Evolutionary conservation across 64 coral and sea anemone genomes (phyloP).

Genomic region (Catalaphyllia jardinei): DNA sequence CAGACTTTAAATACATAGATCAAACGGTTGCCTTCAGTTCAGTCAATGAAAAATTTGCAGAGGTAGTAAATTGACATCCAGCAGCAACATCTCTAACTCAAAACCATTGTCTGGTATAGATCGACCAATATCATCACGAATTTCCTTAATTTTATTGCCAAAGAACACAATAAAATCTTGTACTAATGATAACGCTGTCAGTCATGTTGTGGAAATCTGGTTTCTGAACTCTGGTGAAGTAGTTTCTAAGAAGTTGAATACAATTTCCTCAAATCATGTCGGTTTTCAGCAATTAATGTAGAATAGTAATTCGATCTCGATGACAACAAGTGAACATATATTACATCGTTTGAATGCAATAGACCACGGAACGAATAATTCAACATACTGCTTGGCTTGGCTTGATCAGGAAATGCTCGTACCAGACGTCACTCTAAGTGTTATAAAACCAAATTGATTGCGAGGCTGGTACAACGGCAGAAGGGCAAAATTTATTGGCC

Average conservation of each 20-base stretch:
- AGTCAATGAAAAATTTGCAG: neutral
- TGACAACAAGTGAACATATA: too few relatives aligned
- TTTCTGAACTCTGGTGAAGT: neutral
- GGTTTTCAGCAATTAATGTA: neutral
- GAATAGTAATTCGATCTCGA: constrained; percentile 2
- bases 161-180: neutral
- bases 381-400: too few relatives aligned
- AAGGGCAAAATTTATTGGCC: too few relatives aligned
- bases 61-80: neutral
- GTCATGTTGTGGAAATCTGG: constrained; percentile 4
- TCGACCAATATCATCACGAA: constrained; percentile 8
- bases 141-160: constrained; percentile 6
- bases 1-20: constrained; percentile 4
- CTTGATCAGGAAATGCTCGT: too few relatives aligned
- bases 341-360: too few relatives aligned
- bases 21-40: neutral
- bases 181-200: neutral
- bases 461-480: too few relatives aligned
- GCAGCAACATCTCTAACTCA: neutral
- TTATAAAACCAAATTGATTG: too few relatives aligned
- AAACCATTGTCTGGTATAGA: neutral
- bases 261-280: neutral
- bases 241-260: neutral
- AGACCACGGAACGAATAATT: too few relatives aligned
- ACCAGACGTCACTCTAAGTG: too few relatives aligned